Percentiles rank a stretch among this genome's conserved stretches.
phyloP scores from a whole-genome alignment of 2,888 invertebrate species.

The Pristionchus entomophagus region DNA sequence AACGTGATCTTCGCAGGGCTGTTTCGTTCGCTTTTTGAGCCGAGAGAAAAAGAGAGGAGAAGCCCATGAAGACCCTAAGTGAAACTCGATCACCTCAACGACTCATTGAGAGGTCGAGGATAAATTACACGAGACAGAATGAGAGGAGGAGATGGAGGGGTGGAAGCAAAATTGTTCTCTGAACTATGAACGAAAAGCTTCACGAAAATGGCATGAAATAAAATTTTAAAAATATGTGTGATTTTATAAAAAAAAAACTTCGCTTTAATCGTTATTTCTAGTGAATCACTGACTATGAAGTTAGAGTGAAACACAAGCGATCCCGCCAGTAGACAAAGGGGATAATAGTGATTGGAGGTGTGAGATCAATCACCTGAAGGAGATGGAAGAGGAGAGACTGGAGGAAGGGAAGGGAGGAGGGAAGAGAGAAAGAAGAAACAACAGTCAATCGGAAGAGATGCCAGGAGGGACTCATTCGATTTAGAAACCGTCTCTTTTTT shows the following conservation, averaged over 20 bases:
- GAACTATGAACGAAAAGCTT: not conserved
- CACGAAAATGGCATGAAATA: too few relatives aligned
- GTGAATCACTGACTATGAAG: not conserved
- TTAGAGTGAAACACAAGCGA: not conserved
- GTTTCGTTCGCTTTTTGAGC: not conserved
- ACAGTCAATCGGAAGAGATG: not conserved
- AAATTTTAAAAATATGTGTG: too few relatives aligned
- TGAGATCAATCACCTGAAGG: not conserved
- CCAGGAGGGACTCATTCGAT: not conserved
- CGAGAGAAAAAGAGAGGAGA: not conserved
- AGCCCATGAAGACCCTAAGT: conserved; percentile 15
- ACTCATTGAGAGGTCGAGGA: not conserved
- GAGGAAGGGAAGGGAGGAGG: not conserved
- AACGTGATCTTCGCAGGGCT: not conserved
- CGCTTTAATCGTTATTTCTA: too few relatives aligned
- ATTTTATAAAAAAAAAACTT: too few relatives aligned
- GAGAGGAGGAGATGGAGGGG: not conserved
- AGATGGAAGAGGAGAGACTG: not conserved
- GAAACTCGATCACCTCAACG: not conserved
- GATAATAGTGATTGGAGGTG: conserved; percentile 36
- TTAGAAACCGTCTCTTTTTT: not conserved
- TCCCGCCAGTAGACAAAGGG: not conserved
- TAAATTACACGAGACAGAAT: conserved; percentile 32
- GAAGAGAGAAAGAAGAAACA: not conserved
- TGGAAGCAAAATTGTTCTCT: not conserved